Evolutionary conservation across 1,140 invertebrate species (phyloP).

Genomic region (Temnothorax curvispinosus): DNA sequence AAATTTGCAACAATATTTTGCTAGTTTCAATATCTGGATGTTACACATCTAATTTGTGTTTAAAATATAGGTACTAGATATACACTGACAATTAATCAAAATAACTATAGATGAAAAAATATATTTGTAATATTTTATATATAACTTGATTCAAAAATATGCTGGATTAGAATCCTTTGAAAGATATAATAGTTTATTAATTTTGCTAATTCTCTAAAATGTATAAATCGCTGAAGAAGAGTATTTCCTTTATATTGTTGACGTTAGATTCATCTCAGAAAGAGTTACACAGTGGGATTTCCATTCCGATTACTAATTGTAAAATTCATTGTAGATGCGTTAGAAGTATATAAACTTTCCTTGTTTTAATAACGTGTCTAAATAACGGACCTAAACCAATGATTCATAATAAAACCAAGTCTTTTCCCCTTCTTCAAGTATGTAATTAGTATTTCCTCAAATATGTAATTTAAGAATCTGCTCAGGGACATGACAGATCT

Average conservation of each 20-base stretch:
- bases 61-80: not conserved
- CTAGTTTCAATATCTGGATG: not conserved
- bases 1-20: not conserved
- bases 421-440: not conserved
- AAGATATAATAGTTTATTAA: slow-evolving; percentile 22
- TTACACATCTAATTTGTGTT: not conserved
- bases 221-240: not conserved
- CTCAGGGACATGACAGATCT: not conserved
- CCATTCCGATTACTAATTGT: not conserved
- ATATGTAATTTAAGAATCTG: not conserved
- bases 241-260: not conserved
- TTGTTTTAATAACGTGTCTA: not conserved
- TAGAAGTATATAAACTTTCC: not conserved
- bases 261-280: not conserved
- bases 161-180: not conserved
- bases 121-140: not conserved
- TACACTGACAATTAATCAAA: slow-evolving; percentile 21
- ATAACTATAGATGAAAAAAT: not conserved
- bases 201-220: not conserved
- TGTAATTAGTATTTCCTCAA: not conserved
- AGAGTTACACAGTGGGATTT: not conserved
- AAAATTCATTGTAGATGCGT: not conserved
- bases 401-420: not conserved
- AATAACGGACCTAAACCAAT: not conserved
- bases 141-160: not conserved